Base-by-base conservation (phyloP, 2,888 invertebrate genomes). In the Auanema sp. region DNA sequence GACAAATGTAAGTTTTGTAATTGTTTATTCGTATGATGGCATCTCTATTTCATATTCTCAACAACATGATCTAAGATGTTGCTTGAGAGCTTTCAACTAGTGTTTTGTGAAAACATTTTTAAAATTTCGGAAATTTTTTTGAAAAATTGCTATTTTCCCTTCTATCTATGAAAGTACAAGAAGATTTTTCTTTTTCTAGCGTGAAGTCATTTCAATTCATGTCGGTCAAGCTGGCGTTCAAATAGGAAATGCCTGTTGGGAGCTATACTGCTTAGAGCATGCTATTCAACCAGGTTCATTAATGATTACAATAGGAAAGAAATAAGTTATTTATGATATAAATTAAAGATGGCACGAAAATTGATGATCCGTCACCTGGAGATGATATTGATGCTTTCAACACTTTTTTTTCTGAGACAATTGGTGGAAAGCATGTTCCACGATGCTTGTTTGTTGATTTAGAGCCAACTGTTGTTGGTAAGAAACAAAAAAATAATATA, bases 351-450 rank as follows among this genome's bases (percentile, higher is more conserved):
- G 76, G 76, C 24, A 71, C 72, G 16, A 71, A 69, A 47, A 58
- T 72, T 10, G 68, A 71, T 25, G 76, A 76, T 47, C 68, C 65
- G 44, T 47, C 61, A 11, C 78, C 85, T 53, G 86, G 85, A 23
- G 84, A 84, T 11, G 85, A 92, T 64, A 93, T 94, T 87, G 91
- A 80, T 87, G 92, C 92, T 67, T 94, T 93, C 88, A 94, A 93
- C 87, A 95, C 87, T 24, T 87, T 87, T 81, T 87, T 87, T 83
- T 85, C 85, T 70, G 94, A 95, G 86, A 96, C 94, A 61, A 72
- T 69, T 59, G 91, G 93, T 51, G 95, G 95, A 12, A 77, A 77
- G 56, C 67, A 71, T 49, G 76, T 76, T 11, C 76, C 76, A 6
- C 63, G 77, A 1, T 71, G 71, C 40, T 66, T 76, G 11, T 75